Evolutionary conservation across 2,797 vertebrate species (phyloP).

Genomic region (Halcyon chelicuti): DNA sequence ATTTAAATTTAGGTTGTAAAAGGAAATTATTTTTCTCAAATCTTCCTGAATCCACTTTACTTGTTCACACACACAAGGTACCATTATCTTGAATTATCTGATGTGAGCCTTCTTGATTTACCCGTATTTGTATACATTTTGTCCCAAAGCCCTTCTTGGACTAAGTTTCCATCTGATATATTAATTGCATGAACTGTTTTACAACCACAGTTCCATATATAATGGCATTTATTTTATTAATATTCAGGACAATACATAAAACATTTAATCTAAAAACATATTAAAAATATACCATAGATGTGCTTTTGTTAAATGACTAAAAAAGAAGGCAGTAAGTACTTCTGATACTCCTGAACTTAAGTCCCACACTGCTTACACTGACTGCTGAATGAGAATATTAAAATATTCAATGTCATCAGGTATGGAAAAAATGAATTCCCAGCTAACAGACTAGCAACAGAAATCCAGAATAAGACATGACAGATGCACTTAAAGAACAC

Average conservation of each 20-base stretch:
- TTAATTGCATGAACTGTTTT: background rate
- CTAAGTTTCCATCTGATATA: background rate
- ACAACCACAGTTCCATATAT: background rate
- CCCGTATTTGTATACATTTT: background rate
- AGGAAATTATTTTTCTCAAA: background rate
- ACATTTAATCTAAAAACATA: background rate
- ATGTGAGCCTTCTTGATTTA: background rate
- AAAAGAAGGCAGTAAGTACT: background rate
- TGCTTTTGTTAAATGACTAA: background rate
- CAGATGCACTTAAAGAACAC: conserved; percentile 18
- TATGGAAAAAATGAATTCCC: background rate
- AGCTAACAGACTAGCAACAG: background rate
- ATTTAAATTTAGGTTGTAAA: background rate
- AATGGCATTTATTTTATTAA: background rate
- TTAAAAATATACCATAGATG: background rate
- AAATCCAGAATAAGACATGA: conserved; percentile 31
- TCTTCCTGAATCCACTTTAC: background rate
- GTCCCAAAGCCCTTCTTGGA: background rate
- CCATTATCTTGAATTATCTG: background rate
- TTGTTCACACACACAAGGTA: background rate
- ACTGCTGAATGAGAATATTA: background rate
- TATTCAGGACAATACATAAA: background rate
- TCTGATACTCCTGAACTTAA: background rate
- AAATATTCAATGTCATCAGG: background rate
- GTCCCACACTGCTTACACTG: background rate